These are phyloP conservation scores for Drosophila kohkoa DNA, from an alignment of 1,140 invertebrate genomes.

Conservation along the genomic window DNA sequence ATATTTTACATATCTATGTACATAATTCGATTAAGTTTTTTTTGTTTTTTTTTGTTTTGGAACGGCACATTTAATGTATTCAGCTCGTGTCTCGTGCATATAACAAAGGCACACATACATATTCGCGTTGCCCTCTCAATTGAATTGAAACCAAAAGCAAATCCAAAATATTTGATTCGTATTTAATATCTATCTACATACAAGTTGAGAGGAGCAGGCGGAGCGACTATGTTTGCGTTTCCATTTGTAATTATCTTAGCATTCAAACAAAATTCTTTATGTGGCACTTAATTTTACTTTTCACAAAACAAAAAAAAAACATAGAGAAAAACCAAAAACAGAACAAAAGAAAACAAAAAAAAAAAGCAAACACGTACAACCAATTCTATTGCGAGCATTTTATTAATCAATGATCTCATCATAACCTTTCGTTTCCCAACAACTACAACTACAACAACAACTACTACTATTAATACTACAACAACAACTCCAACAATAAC, in stretches of 20 bases:
- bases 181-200: conserved; percentile 25
- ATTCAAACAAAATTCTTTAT: conserved; percentile 66
- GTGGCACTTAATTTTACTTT: conserved; percentile 60
- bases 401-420: conserved; percentile 79
- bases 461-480: conserved; percentile 42
- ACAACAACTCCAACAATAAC: conserved; percentile 48
- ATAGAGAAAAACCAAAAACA: conserved; percentile 31
- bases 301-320: conserved; percentile 43
- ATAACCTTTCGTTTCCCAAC: conserved; percentile 77
- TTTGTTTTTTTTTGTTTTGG: conserved; percentile 5
- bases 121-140: not conserved
- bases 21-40: conserved; percentile 24
- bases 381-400: conserved; percentile 63
- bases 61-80: conserved; percentile 46
- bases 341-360: conserved; percentile 22
- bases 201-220: not conserved
- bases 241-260: conserved; percentile 53
- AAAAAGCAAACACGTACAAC: conserved; percentile 11
- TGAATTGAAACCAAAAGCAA: not conserved
- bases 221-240: conserved; percentile 51
- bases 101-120: conserved; percentile 25
- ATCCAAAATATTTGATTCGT: not conserved
- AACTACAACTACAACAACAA: conserved; percentile 69
- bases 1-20: conserved; percentile 41
- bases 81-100: conserved; percentile 25